Conservation (phyloP, 2,113 vertebrate species). For the Sylvia atricapilla region DNA sequence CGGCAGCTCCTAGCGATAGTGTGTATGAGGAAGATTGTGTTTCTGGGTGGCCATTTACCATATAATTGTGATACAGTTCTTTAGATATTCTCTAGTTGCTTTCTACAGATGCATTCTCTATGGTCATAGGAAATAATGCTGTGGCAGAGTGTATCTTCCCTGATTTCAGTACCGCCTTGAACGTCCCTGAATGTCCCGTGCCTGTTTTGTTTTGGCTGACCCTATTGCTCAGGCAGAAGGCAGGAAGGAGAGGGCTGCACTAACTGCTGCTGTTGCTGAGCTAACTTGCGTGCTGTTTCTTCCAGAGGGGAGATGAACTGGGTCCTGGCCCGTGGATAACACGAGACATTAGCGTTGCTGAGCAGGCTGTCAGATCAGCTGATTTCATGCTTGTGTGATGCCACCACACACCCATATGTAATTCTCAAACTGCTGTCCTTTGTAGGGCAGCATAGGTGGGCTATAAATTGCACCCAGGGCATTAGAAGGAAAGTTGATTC, state of each 20-base stretch:
- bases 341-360: background rate
- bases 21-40: background rate
- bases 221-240: background rate
- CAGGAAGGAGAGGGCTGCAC: background rate
- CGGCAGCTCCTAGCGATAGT: accelerated
- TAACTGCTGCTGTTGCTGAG: background rate
- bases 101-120: background rate
- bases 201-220: background rate
- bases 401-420: accelerated
- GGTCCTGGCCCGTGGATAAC: background rate
- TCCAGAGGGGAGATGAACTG: background rate
- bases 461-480: background rate
- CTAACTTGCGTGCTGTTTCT: background rate
- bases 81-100: background rate
- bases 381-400: background rate
- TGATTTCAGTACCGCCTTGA: background rate
- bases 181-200: background rate
- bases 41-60: background rate
- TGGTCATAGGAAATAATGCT: background rate
- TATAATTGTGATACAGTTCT: background rate
- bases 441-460: background rate
- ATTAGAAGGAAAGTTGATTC: background rate
- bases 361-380: background rate
- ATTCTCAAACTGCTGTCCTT: background rate
- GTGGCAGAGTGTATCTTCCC: background rate